Percentiles rank a stretch among this genome's conserved stretches.
Evolutionary conservation across 1,140 invertebrate species (phyloP).

Genomic region (Pseudomyrmex cubaensis): DNA sequence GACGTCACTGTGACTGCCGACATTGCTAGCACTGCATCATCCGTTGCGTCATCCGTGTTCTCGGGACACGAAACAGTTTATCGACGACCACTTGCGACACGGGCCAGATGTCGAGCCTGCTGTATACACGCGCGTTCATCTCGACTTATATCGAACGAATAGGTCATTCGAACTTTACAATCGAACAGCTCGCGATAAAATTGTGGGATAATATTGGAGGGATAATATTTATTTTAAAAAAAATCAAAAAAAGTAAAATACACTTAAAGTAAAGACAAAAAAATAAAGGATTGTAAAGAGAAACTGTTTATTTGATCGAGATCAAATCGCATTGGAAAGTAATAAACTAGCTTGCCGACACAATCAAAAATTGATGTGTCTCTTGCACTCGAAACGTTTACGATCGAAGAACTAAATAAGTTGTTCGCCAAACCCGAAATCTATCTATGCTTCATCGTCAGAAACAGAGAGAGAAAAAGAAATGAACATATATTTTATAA

Average conservation of each 20-base stretch:
- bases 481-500: slow-evolving; percentile 51
- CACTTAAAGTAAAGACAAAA: neutral
- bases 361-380: slow-evolving; percentile 23
- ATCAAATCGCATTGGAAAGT: neutral
- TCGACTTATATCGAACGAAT: too few species aligned
- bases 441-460: slow-evolving; percentile 53
- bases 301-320: neutral
- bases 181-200: too few species aligned
- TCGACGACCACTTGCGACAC: slow-evolving; percentile 66
- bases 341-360: slow-evolving; percentile 4
- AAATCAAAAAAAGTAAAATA: neutral
- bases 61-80: slow-evolving; percentile 50
- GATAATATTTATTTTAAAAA: neutral
- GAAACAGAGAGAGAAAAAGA: slow-evolving; percentile 13
- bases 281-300: neutral
- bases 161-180: too few species aligned
- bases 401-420: slow-evolving; percentile 22
- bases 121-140: too few species aligned
- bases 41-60: slow-evolving; percentile 56
- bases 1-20: slow-evolving; percentile 8
- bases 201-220: neutral
- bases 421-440: slow-evolving; percentile 32
- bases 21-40: slow-evolving; percentile 60
- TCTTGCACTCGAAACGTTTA: slow-evolving; percentile 40
- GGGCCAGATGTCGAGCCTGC: slow-evolving; percentile 13